phyloP scores from a whole-genome alignment of 2,888 invertebrate species.

The Troides oblongomaculatus region DNA sequence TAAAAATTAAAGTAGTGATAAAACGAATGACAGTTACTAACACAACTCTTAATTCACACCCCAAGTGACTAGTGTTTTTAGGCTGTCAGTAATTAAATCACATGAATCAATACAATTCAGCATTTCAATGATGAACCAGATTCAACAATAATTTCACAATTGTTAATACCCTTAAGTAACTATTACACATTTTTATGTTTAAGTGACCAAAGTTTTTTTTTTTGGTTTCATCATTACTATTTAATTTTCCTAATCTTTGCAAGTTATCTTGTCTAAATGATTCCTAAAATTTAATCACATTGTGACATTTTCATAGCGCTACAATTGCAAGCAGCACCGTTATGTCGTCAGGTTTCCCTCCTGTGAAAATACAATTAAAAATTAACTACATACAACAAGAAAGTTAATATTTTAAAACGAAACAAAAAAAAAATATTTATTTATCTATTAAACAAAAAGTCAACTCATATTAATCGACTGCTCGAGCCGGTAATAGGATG shows the following conservation, averaged over 20 bases:
- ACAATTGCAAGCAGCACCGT: conserved; percentile 97
- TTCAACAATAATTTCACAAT: conserved; percentile 13
- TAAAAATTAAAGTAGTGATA: conserved; percentile 19
- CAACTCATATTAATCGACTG: too few species aligned
- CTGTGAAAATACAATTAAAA: conserved; percentile 78
- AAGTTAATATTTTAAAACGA: too few species aligned
- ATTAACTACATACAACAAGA: not conserved
- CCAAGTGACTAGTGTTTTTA: conserved; percentile 37
- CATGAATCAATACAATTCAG: not conserved
- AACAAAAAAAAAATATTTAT: not conserved
- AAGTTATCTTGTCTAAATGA: conserved; percentile 51
- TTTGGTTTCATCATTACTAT: conserved; percentile 69
- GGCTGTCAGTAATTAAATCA: conserved; percentile 33
- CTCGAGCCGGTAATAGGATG: too few species aligned
- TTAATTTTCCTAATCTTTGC: conserved; percentile 59
- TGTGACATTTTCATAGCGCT: conserved; percentile 83
- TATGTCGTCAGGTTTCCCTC: conserved; percentile 99
- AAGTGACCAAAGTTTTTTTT: conserved; percentile 32
- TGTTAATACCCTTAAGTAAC: conserved; percentile 8
- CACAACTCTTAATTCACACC: conserved; percentile 36
- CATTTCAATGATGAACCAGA: conserved; percentile 4
- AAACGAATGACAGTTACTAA: conserved; percentile 34
- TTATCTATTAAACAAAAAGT: not conserved
- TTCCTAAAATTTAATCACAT: conserved; percentile 51
- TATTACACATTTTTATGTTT: conserved; percentile 19